Base-by-base conservation (phyloP, 2,888 invertebrate species). In the Hedychridium roseum region DNA sequence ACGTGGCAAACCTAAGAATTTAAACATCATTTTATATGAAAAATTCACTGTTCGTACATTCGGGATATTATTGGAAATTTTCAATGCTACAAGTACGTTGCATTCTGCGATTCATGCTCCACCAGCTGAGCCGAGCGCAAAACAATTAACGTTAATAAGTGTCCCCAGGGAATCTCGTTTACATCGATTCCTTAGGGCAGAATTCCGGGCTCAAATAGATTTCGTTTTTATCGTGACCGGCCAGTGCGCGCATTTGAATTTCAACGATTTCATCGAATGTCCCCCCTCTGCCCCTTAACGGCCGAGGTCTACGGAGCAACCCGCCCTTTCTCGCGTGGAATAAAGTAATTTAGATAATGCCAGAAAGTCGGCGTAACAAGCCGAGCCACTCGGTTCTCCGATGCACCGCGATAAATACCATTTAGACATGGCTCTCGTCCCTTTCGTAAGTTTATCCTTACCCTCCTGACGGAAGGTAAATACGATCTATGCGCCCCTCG, bases 321-420 rank as follows among this genome's bases (percentile, higher is more conserved):
- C 58, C 3, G 56, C 57, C 37, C 64, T 59, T 21, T 53, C 57
- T 20, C 28, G 17, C 6, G n/a, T 32, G 43, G 58, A 60, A 62
- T 59, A 58, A 61, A 66, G 65, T 66, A 69, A 70, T 70, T 70
- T 64, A 66, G 68, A 66, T 70, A 68, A 71, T 68, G 66, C 64
- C 55, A 50, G 55, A n/a, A 71, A 71, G 70, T 71, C 70, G 56
- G 45, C 43, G 54, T 59, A 57, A 56, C 61, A 46, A 45, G n/a
- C 23, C 30, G 15, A 20, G 16, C 28, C 28, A 31, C n/a, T n/a
- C 26, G 18, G 20, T 44, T 42, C 35, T 27, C 28, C 15, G 18
- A 20, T 21, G 30, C n/a, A 41, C n/a, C 38, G 36, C 21, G 46
- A 39, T 59, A 57, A 56, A 57, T 54, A 50, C 49, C 53, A 54